Percentiles rank a stretch among this genome's conserved stretches.
Evolutionary conservation across 2,113 vertebrate genomes (phyloP).

Genomic region (Channa argus): DNA sequence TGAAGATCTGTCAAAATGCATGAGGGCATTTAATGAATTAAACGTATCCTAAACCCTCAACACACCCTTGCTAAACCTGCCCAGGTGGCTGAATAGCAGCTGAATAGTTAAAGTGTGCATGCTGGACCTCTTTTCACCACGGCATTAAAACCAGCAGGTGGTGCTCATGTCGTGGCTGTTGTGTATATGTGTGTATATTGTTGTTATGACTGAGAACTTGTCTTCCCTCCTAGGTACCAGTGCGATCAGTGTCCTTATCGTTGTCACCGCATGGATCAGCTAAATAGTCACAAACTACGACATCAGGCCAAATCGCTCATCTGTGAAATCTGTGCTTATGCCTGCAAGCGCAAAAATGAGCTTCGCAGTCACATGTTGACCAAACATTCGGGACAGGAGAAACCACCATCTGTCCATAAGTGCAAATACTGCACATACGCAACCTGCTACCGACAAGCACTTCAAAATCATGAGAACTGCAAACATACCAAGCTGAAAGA

Average conservation of each 20-base stretch:
- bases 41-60: neutral
- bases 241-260: slow-evolving; percentile 95
- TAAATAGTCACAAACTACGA: slow-evolving; percentile 96
- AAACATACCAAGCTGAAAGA: slow-evolving; percentile 92
- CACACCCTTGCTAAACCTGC: too few species aligned
- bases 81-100: too few species aligned
- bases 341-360: slow-evolving; percentile 96
- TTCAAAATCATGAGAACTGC: slow-evolving; percentile 96
- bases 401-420: slow-evolving; percentile 82
- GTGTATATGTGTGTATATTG: neutral
- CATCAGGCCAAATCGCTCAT: slow-evolving; percentile 95
- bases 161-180: too few species aligned
- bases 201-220: neutral
- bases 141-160: too few species aligned
- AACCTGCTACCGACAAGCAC: slow-evolving; percentile 91
- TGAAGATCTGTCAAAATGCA: neutral
- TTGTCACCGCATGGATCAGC: slow-evolving; percentile 94
- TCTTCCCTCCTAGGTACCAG: slow-evolving; percentile 85
- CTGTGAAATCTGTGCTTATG: slow-evolving; percentile 95
- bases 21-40: too few species aligned
- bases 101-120: too few species aligned
- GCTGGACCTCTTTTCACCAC: too few species aligned
- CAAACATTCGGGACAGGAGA: slow-evolving; percentile 84
- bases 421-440: slow-evolving; percentile 95
- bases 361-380: slow-evolving; percentile 93